Conservation (phyloP, 2,113 vertebrate genomes). For the Heterotis niloticus region DNA sequence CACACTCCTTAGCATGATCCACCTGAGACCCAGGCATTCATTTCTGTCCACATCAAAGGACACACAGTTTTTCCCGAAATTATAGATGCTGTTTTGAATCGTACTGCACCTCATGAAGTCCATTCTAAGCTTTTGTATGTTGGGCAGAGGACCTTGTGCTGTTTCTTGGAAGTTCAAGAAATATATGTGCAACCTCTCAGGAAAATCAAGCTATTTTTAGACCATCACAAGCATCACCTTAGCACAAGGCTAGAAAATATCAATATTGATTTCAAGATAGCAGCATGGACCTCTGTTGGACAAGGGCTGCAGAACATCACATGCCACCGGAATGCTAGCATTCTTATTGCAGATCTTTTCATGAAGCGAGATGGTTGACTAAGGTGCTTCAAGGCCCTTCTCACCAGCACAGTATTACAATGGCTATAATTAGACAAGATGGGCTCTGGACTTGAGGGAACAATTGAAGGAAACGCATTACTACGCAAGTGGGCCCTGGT, state of each 20-base stretch:
- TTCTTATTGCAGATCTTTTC: background rate
- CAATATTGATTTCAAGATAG: background rate
- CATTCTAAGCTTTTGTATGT: no score
- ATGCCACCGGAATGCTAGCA: background rate
- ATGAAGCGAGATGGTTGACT: background rate
- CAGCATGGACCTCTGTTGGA: background rate
- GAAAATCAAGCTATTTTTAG: background rate
- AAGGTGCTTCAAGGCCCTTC: background rate
- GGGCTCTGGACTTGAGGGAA: background rate
- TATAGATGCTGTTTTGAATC: no score
- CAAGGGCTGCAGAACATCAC: background rate
- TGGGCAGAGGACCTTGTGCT: no score
- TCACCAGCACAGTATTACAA: background rate
- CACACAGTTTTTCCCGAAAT: no score
- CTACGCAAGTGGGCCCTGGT: background rate
- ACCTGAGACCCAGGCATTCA: no score
- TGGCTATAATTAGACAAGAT: background rate
- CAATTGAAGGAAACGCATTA: slow-evolving; percentile 1
- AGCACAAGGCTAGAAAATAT: background rate
- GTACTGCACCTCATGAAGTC: no score
- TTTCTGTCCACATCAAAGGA: no score
- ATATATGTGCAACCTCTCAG: no score
- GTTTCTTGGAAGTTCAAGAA: no score
- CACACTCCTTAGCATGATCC: no score
- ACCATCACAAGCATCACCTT: background rate